Evolutionary conservation across 1,140 invertebrate genomes (phyloP).

Genomic region (Neodiprion virginianus): DNA sequence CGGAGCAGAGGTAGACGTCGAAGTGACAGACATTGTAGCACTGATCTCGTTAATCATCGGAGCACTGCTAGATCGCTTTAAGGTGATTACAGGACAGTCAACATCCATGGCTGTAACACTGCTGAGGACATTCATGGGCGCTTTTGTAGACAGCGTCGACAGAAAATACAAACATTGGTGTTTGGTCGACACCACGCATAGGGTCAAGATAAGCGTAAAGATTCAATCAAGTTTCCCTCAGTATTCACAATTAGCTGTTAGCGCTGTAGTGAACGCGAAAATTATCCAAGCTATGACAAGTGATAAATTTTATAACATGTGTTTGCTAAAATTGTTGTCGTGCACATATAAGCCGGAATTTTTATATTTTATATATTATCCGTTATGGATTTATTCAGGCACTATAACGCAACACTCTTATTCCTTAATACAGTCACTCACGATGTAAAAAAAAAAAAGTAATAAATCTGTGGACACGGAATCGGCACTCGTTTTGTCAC

Average conservation of each 20-base stretch:
- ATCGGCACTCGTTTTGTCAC: neutral
- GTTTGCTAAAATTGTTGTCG: neutral
- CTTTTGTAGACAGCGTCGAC: neutral
- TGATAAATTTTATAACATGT: too few species aligned
- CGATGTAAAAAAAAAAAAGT: neutral
- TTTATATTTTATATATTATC: neutral
- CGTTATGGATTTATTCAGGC: neutral
- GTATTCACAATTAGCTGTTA: too few species aligned
- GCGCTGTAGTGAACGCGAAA: too few species aligned
- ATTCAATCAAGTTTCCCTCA: too few species aligned
- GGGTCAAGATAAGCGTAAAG: too few species aligned
- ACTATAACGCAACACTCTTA: neutral
- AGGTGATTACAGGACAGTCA: constrained; percentile 66
- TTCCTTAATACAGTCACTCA: neutral
- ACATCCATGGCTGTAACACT: constrained; percentile 65
- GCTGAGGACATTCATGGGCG: neutral
- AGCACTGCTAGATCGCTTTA: constrained; percentile 83
- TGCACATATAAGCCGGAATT: neutral
- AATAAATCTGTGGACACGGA: neutral
- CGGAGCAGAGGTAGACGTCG: constrained; percentile 56
- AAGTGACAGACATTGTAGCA: constrained; percentile 57
- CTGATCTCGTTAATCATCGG: constrained; percentile 80
- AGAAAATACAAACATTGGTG: neutral
- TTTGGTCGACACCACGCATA: neutral
- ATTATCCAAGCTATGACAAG: too few species aligned